Evolutionary conservation across 2,888 invertebrate genomes (phyloP).

Genomic region (Epinotia brunnichana): DNA sequence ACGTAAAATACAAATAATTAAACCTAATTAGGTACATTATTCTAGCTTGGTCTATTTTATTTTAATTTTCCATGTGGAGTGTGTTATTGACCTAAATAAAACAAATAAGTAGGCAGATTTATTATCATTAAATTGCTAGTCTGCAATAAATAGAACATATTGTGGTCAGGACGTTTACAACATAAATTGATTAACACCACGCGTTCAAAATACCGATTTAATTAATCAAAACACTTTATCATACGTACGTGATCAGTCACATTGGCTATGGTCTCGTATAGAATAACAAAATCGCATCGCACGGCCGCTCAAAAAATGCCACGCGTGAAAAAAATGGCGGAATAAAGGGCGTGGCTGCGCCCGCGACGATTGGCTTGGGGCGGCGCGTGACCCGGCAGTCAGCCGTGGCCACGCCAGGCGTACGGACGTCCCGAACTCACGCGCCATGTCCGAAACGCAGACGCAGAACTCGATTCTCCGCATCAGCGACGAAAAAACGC

Average conservation of each 20-base stretch:
- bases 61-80: too few species aligned
- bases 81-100: too few species aligned
- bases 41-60: too few species aligned
- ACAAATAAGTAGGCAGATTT: too few species aligned
- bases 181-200: not conserved
- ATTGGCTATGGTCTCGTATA: not conserved
- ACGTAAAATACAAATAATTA: too few species aligned
- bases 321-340: constrained; percentile 29
- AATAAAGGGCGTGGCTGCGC: constrained; percentile 23
- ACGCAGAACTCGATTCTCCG: constrained; percentile 51
- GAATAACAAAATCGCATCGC: not conserved
- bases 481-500: constrained; percentile 53
- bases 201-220: not conserved
- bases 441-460: constrained; percentile 37
- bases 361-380: constrained; percentile 13
- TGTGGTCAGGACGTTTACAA: not conserved
- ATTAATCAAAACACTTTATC: not conserved
- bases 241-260: not conserved
- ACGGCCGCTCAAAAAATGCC: constrained; percentile 9
- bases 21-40: too few species aligned
- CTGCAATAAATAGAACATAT: too few species aligned
- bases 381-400: constrained; percentile 33
- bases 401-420: constrained; percentile 40
- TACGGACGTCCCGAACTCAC: constrained; percentile 29
- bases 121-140: too few species aligned